Evolutionary conservation across 2,113 vertebrate species (phyloP), one percentile per base, ranked within the genome.

Genomic region (Dendropsophus ebraccatus): DNA sequence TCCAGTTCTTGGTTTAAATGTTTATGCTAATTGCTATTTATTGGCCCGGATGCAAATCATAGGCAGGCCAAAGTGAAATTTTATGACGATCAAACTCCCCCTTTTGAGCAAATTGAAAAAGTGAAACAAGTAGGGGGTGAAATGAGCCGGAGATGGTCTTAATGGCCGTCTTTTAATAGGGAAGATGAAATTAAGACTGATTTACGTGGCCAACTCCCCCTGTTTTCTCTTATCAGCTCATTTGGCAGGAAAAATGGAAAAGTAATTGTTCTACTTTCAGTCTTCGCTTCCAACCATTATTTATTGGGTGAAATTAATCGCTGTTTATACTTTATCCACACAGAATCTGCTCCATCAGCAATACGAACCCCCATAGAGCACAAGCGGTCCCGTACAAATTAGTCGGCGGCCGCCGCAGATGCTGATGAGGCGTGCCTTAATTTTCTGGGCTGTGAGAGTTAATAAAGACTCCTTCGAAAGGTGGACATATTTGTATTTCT

Each of bases 11-110:
- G 96, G 96, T 97, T 99, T 99, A 99, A 99, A 99, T 99, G 97
- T 99, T 99, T 98, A 99, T 98, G 97, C 97, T 99, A 99, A 99
- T 99, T 99, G 97, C 98, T 99, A 99, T 99, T 99, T 99, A 99
- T 99, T 99, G 98, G 97, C 97, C 96, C 95, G 96, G 97, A 99
- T 99, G 97, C 97, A 99, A 99, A 99, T 97, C 97, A 98, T 97
- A 97, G 97, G 96, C 96, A 94, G 96, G 97, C 96, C 97, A 98
- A 99, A 99, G 98, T 99, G 98, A 99, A 99, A 99, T 99, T 99
- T 99, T 99, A 99, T 96, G 97, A 99, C 92, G 94, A 97, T 97
- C 96, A 97, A 99, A 99, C 97, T 98, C 98, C 97, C 97, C 97
- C 96, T 97, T 97, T 97, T 96, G 95, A 96, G 96, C 97, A 99